Evolutionary conservation across 2,888 invertebrate species (phyloP).

Genomic region (Balanococcus diminutus): DNA sequence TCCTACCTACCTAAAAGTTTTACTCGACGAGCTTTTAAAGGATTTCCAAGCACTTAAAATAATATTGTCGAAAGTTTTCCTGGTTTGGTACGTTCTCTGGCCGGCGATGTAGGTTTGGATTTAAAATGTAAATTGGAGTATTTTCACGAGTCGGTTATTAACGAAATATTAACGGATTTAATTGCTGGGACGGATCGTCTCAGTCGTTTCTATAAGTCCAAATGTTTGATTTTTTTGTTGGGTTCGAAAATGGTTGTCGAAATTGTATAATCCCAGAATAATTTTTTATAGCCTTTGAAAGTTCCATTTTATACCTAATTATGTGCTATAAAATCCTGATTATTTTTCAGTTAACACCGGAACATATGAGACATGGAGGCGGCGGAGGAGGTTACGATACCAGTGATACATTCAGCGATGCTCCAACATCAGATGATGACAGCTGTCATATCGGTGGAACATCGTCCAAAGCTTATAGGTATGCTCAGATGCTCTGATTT

Average conservation of each 20-base stretch:
- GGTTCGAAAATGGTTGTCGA: neutral
- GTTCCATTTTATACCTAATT: too few species aligned
- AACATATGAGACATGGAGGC: conserved; percentile 57
- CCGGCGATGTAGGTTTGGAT: neutral
- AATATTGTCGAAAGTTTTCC: neutral
- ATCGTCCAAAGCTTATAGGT: conserved; percentile 58
- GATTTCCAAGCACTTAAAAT: conserved; percentile 20
- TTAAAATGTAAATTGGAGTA: neutral
- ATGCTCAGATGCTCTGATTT: neutral
- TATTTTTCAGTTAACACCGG: conserved; percentile 59
- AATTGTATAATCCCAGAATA: too few species aligned
- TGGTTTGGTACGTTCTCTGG: neutral
- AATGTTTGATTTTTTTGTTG: neutral
- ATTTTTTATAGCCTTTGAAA: too few species aligned
- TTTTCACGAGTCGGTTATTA: neutral
- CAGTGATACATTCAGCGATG: conserved; percentile 64
- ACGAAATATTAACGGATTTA: neutral
- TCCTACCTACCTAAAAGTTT: neutral
- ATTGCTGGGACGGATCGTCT: neutral
- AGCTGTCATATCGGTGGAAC: conserved; percentile 61
- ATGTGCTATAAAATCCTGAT: neutral
- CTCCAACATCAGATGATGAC: conserved; percentile 62
- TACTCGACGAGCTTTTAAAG: neutral
- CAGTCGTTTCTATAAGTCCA: neutral
- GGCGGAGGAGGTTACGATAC: conserved; percentile 61